Conservation (phyloP, 2,797 vertebrate genomes). For the Tapirus indicus region DNA sequence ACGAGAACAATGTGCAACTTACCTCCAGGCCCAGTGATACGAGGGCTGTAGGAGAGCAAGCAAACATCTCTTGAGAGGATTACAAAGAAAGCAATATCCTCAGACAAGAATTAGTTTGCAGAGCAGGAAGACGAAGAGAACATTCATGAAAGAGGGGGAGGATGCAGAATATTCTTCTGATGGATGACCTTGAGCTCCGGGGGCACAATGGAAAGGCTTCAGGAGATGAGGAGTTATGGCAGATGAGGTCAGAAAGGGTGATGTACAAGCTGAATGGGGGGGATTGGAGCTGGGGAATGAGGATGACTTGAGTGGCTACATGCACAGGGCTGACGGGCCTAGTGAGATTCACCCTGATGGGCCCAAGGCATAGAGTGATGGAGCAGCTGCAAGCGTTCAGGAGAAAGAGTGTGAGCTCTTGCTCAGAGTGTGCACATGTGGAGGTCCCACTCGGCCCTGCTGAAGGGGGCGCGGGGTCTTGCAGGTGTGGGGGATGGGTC, state of each 20-base stretch:
- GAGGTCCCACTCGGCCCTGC: neutral
- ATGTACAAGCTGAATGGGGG: neutral
- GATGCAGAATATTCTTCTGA: neutral
- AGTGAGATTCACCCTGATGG: neutral
- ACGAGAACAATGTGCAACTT: neutral
- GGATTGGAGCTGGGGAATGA: neutral
- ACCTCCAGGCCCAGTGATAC: neutral
- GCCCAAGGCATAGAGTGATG: neutral
- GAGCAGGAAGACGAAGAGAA: neutral
- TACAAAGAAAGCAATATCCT: constrained; percentile 17
- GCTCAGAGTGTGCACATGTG: neutral
- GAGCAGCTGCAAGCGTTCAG: neutral
- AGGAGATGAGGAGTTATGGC: neutral
- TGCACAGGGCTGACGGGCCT: neutral
- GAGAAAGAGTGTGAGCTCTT: neutral
- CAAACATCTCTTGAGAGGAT: neutral
- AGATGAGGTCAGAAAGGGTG: neutral
- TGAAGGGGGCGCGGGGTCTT: neutral
- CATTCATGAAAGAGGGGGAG: neutral
- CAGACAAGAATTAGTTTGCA: neutral
- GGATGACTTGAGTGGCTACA: neutral
- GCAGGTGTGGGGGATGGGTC: no score
- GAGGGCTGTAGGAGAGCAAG: neutral
- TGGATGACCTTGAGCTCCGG: neutral
- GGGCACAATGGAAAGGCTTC: neutral